Evolutionary conservation across 2,888 invertebrate genomes (phyloP), one percentile per base, ranked within the genome.

Genomic region (Belgica antarctica): DNA sequence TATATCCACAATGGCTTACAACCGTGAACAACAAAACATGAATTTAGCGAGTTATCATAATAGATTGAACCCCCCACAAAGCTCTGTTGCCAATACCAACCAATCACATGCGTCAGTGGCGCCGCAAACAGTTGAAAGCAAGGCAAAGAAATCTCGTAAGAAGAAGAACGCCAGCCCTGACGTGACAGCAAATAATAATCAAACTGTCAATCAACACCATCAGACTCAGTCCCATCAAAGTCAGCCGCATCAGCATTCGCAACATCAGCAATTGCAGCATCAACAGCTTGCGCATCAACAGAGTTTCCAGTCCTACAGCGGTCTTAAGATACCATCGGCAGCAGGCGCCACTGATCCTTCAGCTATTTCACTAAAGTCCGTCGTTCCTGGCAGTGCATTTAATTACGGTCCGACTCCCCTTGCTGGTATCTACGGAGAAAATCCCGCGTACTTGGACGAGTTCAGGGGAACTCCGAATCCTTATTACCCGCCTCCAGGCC

Each of bases 311-410:
- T 82, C 85, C 12, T 86, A 86, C 74, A 82, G 84, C 1, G 84
- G 84, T 4, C 75, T 84, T 15, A 85, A 85, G 73, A 80, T 79
- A 3, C 75, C 78, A 3, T 81, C 81, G 73, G 77, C 77, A 34
- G 71, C 77, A 22, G 77, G 78, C 59, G 75, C 19, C 24, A 75
- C 76, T 0, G 78, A 77, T 73, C 72, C 77, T 5, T 77, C 78
- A 71, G 82, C 82, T 72, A 85, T 89, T 73, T 83, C 86, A 10
- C 76, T 89, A 62, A 85, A 90, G 74, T 82, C 86, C 74, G 88
- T 90, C 76, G 89, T 92, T 72, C 86, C 92, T 5, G 88, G 89
- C 25, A 91, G 90, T 79, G 91, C 92, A 65, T 93, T 92, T 75
- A 92, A 92, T 77, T 93, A 92, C 76, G 90, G 90, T 17, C 84